Conservation (phyloP, 2,113 vertebrate genomes). For the Progne subis region DNA sequence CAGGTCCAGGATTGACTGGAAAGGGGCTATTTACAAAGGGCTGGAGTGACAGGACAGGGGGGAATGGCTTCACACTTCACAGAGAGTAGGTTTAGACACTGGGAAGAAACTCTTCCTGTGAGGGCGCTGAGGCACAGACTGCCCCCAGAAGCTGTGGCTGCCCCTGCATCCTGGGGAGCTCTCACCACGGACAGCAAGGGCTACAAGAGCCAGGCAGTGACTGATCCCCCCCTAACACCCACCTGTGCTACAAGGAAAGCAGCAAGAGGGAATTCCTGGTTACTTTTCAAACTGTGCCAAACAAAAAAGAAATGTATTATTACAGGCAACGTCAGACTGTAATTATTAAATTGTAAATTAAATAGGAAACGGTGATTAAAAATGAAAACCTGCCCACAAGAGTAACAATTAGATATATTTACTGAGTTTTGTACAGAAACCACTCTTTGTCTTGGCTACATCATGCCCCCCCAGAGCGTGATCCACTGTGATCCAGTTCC, state of each 20-base stretch:
- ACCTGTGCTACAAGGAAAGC: not conserved
- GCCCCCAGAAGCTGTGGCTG: not conserved
- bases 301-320: not conserved
- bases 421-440: not conserved
- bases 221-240: not conserved
- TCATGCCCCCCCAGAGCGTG: not conserved
- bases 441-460: not conserved
- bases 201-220: not conserved
- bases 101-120: not conserved
- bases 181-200: not conserved
- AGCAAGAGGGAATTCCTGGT: not conserved
- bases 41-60: not conserved
- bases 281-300: conserved; percentile 30
- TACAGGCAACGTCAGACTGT: not conserved
- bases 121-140: not conserved
- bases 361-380: conserved; percentile 40
- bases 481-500: not conserved
- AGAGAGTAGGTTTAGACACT: not conserved
- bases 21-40: not conserved
- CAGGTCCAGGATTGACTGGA: not conserved
- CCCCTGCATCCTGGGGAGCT: not conserved
- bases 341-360: conserved; percentile 22
- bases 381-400: not conserved
- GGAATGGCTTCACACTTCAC: not conserved
- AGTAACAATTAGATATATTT: not conserved